phyloP scores from a whole-genome alignment of 1,140 invertebrate species.

The Archivesica marissinica region DNA sequence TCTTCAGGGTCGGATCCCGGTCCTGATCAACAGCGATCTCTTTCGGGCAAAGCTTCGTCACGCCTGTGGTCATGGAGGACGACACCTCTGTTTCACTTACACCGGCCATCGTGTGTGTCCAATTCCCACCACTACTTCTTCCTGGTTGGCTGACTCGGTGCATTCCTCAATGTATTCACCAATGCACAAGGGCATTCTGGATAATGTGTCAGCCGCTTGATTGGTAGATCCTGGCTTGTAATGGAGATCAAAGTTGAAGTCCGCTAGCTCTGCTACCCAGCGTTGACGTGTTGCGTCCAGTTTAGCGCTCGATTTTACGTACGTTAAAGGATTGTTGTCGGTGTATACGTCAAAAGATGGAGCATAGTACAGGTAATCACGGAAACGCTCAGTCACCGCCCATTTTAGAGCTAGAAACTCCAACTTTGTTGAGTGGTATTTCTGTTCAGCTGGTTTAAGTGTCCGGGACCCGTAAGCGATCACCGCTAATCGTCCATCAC shows the following conservation, averaged over 20 bases:
- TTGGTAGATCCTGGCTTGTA: conserved; percentile 32
- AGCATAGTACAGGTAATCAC: conserved; percentile 62
- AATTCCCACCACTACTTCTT: not conserved
- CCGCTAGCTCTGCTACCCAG: conserved; percentile 44
- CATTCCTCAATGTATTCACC: conserved; percentile 6
- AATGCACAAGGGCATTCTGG: conserved; percentile 20
- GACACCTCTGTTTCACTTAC: no score
- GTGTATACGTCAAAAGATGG: conserved; percentile 26
- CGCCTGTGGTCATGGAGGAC: not conserved
- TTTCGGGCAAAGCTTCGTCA: not conserved
- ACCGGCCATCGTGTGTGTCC: not conserved
- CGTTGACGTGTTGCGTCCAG: conserved; percentile 36
- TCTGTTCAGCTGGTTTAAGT: conserved; percentile 56
- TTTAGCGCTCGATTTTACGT: conserved; percentile 28
- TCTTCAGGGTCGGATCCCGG: not conserved
- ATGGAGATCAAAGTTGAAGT: conserved; percentile 34
- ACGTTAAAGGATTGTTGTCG: conserved; percentile 44
- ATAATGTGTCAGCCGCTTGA: conserved; percentile 13
- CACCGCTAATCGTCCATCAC: conserved; percentile 36
- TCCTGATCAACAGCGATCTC: not conserved
- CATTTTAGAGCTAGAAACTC: conserved; percentile 67
- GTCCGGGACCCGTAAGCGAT: conserved; percentile 66
- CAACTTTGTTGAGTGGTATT: conserved; percentile 64
- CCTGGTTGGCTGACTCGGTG: not conserved
- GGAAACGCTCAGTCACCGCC: conserved; percentile 45